Conservation (phyloP, 2,113 vertebrate genomes). For the Acrocephalus arundinaceus region DNA sequence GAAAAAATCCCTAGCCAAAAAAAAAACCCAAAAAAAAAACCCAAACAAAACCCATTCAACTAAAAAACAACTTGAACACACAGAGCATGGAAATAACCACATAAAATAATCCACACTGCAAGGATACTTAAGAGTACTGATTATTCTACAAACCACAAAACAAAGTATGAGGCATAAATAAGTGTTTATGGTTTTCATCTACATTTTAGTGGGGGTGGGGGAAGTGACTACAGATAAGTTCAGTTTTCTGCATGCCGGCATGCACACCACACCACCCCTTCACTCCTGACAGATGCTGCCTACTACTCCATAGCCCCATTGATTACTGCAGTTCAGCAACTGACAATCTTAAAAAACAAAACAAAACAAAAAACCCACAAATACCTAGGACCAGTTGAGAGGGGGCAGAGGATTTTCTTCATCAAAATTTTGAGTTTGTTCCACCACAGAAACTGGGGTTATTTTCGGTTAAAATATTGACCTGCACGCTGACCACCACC, state of each 20-base stretch:
- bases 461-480: not conserved
- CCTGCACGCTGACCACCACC: not conserved
- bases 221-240: not conserved
- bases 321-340: not conserved
- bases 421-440: not conserved
- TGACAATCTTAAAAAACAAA: not conserved
- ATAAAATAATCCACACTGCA: not conserved
- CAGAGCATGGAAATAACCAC: not conserved
- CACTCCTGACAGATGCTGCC: not conserved
- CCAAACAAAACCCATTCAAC: not conserved
- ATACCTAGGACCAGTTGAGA: no score
- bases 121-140: not conserved
- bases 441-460: not conserved
- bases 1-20: not conserved
- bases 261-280: rapidly evolving
- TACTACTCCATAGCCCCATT: rapidly evolving
- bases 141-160: not conserved
- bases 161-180: not conserved
- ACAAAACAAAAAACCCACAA: not conserved
- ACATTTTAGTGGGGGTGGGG: rapidly evolving
- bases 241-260: rapidly evolving
- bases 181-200: not conserved
- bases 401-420: not conserved
- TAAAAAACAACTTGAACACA: not conserved
- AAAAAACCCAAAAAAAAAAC: not conserved